Conservation (phyloP, 1,140 invertebrate genomes). For the Oppia nitens region DNA sequence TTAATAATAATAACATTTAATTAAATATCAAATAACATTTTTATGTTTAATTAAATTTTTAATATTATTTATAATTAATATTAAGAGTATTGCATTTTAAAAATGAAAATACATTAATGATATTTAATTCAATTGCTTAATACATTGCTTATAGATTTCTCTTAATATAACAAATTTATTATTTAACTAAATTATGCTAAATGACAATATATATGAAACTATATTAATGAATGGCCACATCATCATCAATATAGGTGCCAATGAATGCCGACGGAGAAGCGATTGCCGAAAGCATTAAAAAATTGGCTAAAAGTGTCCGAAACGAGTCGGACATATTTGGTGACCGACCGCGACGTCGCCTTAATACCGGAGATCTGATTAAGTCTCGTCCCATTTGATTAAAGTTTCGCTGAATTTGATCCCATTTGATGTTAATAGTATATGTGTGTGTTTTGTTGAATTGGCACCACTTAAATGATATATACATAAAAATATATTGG, state of each 20-base stretch:
- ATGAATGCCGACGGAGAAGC: constrained; percentile 31
- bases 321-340: constrained; percentile 59
- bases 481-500: no score
- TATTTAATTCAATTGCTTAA: neutral
- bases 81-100: no score
- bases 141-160: neutral
- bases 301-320: constrained; percentile 63
- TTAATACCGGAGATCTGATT: constrained; percentile 48
- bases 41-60: no score
- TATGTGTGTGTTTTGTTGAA: no score
- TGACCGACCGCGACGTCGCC: constrained; percentile 56
- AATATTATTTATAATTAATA: no score
- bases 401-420: no score
- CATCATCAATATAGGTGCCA: neutral
- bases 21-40: no score
- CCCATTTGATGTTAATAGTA: no score
- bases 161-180: neutral
- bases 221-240: neutral
- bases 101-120: no score
- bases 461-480: no score
- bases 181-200: neutral
- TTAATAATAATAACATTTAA: no score
- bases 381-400: constrained; percentile 17
- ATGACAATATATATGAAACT: neutral
- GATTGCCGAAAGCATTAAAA: constrained; percentile 70